phyloP scores from a whole-genome alignment of 2,797 vertebrate genomes.

The Mionectes olivaceus region DNA sequence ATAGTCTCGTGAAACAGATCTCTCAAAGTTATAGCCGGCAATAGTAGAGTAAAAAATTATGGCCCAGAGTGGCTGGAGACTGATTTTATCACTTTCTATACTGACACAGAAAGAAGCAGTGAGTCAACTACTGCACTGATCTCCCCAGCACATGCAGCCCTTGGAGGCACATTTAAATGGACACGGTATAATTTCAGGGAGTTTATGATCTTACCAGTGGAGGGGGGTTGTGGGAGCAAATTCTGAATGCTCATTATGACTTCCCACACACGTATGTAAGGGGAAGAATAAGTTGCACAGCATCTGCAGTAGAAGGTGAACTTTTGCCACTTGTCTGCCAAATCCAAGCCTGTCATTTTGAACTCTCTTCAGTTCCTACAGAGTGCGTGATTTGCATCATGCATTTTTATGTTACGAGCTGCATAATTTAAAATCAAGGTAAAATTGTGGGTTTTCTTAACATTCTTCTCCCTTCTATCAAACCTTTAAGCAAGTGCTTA shows the following conservation, averaged over 20 bases:
- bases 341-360: not conserved
- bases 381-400: not conserved
- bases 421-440: not conserved
- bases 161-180: not conserved
- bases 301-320: not conserved
- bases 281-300: not conserved
- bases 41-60: not conserved
- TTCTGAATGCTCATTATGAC: not conserved
- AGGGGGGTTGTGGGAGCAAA: not conserved
- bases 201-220: not conserved
- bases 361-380: not conserved
- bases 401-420: not conserved
- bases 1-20: not conserved
- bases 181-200: not conserved
- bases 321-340: not conserved
- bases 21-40: not conserved
- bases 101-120: not conserved
- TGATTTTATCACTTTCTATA: not conserved
- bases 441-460: not conserved
- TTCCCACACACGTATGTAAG: not conserved
- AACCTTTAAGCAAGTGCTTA: not conserved
- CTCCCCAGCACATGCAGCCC: not conserved
- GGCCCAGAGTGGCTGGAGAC: not conserved
- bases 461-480: not conserved
- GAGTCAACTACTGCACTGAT: not conserved